Evolutionary conservation across 2,888 invertebrate species (phyloP), one percentile per base, ranked within the genome.

Genomic region (Lutraria lutraria): DNA sequence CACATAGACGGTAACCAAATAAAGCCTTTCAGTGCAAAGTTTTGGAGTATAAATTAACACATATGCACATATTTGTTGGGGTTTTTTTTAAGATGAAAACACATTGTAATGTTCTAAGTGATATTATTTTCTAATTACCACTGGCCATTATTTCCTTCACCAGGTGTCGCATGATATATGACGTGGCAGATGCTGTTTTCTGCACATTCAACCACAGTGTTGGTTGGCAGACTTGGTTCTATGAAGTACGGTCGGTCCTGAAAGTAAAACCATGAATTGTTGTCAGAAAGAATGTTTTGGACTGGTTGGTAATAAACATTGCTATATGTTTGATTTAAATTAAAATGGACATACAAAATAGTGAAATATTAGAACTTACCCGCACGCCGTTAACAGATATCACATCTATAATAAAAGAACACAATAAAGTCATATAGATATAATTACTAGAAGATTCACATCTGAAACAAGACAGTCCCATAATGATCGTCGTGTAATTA

Each of bases 221-320:
- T 79, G 0, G 84, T 72, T 21, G 89, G 85, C 13, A 87, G 53
- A 81, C 87, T 89, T 31, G 89, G 89, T 56, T 72, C 72, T 12
- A 85, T 34, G 60, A 89, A 89, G 82, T 89, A 87, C 0, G 89
- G 89, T 29, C 85, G 72, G 8, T 89, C 87, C 89, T 89, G 43
- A 21, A 31, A 85, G 15, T 52, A 80, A 13, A 79, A 31, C n/a
- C n/a, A 63, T 19, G 8, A 8, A 3, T 56, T 19, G 21, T 3
- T 8, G 56, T 56, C 43, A 43, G 56, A 19, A 56, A 19, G 19
- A 6, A 56, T 56, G 16, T 56, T 19, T 6, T 21, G 21, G 16
- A 56, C 56, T 8, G 3, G 3, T 56, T 56, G 56, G 56, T 8
- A 56, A 3, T 21, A 56, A 6, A 72, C 10, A 72, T n/a, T 72